Base-by-base conservation (phyloP, 2,888 invertebrate species). In the Acrocyrtus sp. region DNA sequence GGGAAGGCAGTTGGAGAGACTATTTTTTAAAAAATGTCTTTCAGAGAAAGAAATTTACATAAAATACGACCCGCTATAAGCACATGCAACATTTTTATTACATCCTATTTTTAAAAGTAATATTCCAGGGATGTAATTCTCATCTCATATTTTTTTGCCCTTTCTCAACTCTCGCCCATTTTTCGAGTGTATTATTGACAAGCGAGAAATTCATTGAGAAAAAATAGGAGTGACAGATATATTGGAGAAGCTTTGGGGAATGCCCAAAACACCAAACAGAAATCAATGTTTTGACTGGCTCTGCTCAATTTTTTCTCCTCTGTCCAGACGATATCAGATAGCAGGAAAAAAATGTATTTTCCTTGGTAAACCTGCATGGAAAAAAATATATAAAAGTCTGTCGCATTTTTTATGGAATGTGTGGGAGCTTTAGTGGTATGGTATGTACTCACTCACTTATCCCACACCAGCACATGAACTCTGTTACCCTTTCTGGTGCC, bases 401-500 rank as follows among this genome's bases (percentile, higher is more conserved):
- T 34, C 34, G 34, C 34, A 34, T 5, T n/a, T n/a, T n/a, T n/a
- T 45, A n/a, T 45, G 45, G 15, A 45, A n/a, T 45, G 45, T 45
- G 19, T n/a, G 19, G 45, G 45, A 17, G 45, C 39, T 39, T 39
- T 10, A n/a, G 45, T 45, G 19, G 19, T 8, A 12, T 34, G 34
- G 6, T 8, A 12, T 34, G 12, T 12, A 34, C 34, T 12, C 34
- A 34, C 12, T 34, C 34, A 34, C 34, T 34, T 12, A 34, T 34
- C 34, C 5, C 5, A 34, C 6, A 34, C 12, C 34, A 34, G 34
- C 43, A 24, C 29, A 48, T 60, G 51, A 70, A 70, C 61, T 70
- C 48, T 47, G 48, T 62, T 62, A 41, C 69, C 69, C 56, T 62
- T 50, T 50, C 6, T 6, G 21, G 6, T 56, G 61, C 62, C 69